phyloP scores from a whole-genome alignment of 2,888 invertebrate genomes.

The Hoplodrina ambigua region DNA sequence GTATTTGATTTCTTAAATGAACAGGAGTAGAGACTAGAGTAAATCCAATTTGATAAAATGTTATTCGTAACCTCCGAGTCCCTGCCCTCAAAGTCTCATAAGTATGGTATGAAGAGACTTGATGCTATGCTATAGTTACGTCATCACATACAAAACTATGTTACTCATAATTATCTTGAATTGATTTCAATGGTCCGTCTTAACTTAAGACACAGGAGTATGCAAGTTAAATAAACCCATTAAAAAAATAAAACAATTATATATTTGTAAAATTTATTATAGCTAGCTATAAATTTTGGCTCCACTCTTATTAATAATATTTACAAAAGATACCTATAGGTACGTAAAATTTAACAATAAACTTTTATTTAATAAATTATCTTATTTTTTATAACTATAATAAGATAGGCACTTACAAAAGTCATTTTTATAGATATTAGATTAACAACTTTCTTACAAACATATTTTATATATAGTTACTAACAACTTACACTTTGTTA shows the following conservation, averaged over 20 bases:
- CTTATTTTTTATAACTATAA: constrained; percentile 53
- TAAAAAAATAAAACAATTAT: constrained; percentile 27
- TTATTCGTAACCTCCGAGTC: too few relatives aligned
- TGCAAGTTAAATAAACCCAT: too few relatives aligned
- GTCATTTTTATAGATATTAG: constrained; percentile 48
- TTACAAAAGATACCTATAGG: constrained; percentile 60
- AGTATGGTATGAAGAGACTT: neutral
- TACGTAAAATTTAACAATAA: constrained; percentile 54
- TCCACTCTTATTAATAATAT: constrained; percentile 68
- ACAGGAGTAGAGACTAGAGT: too few relatives aligned
- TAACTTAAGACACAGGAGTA: neutral
- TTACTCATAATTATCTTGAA: neutral
- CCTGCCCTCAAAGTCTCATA: neutral
- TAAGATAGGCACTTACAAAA: constrained; percentile 61
- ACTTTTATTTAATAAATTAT: constrained; percentile 62
- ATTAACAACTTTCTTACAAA: constrained; percentile 47
- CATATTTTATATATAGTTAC: constrained; percentile 35
- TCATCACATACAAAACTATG: neutral
- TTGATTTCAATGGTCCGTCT: neutral
- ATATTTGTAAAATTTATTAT: constrained; percentile 42
- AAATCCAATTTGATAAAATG: too few relatives aligned
- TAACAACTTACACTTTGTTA: constrained; percentile 45
- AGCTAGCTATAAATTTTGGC: constrained; percentile 70
- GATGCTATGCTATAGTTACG: too few relatives aligned
- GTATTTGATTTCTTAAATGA: too few relatives aligned